Evolutionary conservation across 1,140 invertebrate species (phyloP).

Genomic region (Asbolus verrucosus): DNA sequence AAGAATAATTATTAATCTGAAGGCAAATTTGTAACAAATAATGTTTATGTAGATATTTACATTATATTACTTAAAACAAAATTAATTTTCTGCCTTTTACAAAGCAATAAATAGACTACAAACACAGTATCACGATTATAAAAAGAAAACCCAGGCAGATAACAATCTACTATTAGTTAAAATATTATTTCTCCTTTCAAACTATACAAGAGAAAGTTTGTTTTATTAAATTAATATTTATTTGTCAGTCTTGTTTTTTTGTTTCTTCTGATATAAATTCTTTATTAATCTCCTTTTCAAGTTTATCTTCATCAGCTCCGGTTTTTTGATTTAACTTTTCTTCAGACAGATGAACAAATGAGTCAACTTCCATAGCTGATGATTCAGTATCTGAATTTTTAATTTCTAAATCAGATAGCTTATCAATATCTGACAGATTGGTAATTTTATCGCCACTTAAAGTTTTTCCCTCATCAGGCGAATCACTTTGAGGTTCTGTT

Average conservation of each 20-base stretch:
- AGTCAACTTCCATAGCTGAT: constrained; percentile 5
- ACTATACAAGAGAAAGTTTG: neutral
- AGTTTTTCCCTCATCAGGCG: neutral
- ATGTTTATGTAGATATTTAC: too few relatives aligned
- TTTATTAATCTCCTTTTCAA: neutral
- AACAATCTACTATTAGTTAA: too few relatives aligned
- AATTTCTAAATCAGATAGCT: constrained; percentile 7
- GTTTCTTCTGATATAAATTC: constrained; percentile 7
- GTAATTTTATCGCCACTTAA: neutral
- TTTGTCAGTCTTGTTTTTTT: constrained; percentile 35
- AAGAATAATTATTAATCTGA: too few relatives aligned
- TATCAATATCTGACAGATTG: constrained; percentile 14
- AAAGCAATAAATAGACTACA: too few relatives aligned
- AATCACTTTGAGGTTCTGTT: constrained; percentile 22
- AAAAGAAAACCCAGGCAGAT: too few relatives aligned
- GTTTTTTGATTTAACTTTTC: neutral
- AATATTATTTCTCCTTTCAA: neutral
- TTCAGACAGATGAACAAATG: neutral
- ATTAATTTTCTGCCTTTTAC: too few relatives aligned
- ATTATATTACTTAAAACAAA: too few relatives aligned
- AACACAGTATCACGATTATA: too few relatives aligned
- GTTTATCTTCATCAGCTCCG: neutral
- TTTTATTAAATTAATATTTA: constrained; percentile 1
- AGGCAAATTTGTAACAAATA: too few relatives aligned
- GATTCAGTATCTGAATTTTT: constrained; percentile 30